Conservation (phyloP, 92 coral and sea anemone genomes). For the Pocillopora meandrina region DNA sequence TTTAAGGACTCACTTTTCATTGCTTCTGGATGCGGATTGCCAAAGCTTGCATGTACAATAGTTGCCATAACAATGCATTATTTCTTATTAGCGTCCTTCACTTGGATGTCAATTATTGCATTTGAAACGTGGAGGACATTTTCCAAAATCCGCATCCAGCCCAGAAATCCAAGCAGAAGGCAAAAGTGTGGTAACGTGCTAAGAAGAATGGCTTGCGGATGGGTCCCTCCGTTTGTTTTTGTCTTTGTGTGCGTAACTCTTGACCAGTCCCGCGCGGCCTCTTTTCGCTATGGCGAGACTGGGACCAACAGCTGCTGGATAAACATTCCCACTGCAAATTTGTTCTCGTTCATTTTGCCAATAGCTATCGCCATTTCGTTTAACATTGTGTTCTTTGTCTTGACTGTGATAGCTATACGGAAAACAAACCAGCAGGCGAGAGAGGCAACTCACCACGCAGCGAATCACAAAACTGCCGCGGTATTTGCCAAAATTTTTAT, state of each 20-base stretch:
- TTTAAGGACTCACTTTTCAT: background rate
- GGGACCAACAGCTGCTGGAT: constrained; percentile 42
- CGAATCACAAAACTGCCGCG: constrained; percentile 3
- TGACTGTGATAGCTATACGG: constrained; percentile 43
- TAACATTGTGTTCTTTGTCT: constrained; percentile 47
- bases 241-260: constrained; percentile 47
- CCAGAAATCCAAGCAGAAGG: constrained; percentile 11
- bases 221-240: constrained; percentile 50
- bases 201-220: constrained; percentile 61
- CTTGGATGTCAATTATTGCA: constrained; percentile 73
- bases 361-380: constrained; percentile 21
- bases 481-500: constrained; percentile 45
- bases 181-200: constrained; percentile 10
- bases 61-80: constrained; percentile 53
- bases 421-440: constrained; percentile 26
- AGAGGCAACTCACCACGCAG: constrained; percentile 16
- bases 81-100: constrained; percentile 60
- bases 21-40: background rate
- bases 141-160: constrained; percentile 29
- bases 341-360: constrained; percentile 52
- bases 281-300: constrained; percentile 39
- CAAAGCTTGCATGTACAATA: constrained; percentile 40
- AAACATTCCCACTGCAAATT: constrained; percentile 13
- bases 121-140: constrained; percentile 69
- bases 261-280: constrained; percentile 40